Evolutionary conservation across 2,888 invertebrate genomes (phyloP).

Genomic region (Boloria selene): DNA sequence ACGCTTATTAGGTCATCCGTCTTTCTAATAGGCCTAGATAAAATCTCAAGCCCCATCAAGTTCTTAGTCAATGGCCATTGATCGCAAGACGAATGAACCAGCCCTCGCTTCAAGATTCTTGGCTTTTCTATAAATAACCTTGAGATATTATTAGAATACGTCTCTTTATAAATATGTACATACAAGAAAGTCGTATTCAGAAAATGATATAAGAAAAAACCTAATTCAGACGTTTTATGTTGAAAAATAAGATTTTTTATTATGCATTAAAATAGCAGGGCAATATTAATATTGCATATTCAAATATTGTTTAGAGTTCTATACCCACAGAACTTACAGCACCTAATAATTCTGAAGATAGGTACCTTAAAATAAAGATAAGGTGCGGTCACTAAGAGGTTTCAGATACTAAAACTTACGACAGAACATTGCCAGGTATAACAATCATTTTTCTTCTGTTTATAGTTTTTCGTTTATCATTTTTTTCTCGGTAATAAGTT

Average conservation of each 20-base stretch:
- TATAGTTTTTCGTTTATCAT: neutral
- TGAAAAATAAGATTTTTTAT: too few relatives aligned
- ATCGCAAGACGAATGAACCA: slow-evolving; percentile 35
- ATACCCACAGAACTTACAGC: slow-evolving; percentile 6
- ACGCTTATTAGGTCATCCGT: slow-evolving; percentile 39
- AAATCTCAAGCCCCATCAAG: slow-evolving; percentile 39
- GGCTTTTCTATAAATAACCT: slow-evolving; percentile 38
- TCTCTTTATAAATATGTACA: slow-evolving; percentile 8
- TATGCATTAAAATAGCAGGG: too few relatives aligned
- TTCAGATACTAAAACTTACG: slow-evolving; percentile 13
- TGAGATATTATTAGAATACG: slow-evolving; percentile 29
- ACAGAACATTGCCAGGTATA: slow-evolving; percentile 3
- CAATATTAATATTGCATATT: too few relatives aligned
- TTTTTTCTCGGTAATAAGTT: neutral
- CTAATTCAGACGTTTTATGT: too few relatives aligned
- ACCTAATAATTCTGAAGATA: slow-evolving; percentile 25
- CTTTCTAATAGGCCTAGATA: slow-evolving; percentile 40
- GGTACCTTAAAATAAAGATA: slow-evolving; percentile 26
- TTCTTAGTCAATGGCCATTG: slow-evolving; percentile 36
- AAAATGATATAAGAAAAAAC: too few relatives aligned
- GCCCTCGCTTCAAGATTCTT: slow-evolving; percentile 32
- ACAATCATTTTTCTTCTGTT: neutral
- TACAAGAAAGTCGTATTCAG: neutral
- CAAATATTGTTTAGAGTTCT: neutral
- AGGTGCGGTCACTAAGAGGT: slow-evolving; percentile 16